Evolutionary conservation across 2,888 invertebrate species (phyloP).

Genomic region (Stenurella melanura): DNA sequence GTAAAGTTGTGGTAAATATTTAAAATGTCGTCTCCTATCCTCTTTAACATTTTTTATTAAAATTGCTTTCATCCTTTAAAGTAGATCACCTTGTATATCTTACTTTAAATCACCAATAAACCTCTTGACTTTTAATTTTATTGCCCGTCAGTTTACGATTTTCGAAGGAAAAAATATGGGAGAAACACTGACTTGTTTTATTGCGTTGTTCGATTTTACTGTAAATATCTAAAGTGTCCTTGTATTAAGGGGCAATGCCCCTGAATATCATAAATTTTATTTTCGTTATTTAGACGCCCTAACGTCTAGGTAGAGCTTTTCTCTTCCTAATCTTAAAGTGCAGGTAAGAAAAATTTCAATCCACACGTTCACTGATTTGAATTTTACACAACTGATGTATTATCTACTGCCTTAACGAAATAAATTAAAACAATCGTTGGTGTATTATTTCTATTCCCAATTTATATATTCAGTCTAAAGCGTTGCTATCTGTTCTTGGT

Average conservation of each 20-base stretch:
- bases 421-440: too few species aligned
- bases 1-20: too few species aligned
- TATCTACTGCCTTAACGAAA: too few species aligned
- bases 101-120: too few species aligned
- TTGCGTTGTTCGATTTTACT: neutral
- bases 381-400: too few species aligned
- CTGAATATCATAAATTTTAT: neutral
- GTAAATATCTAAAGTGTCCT: neutral
- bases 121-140: neutral
- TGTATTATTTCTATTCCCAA: too few species aligned
- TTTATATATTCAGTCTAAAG: too few species aligned
- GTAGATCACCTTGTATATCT: too few species aligned
- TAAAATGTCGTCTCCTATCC: too few species aligned
- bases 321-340: neutral
- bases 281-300: neutral
- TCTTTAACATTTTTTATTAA: too few species aligned
- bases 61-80: too few species aligned
- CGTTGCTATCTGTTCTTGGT: too few species aligned
- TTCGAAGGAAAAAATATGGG: neutral
- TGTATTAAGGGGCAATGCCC: neutral
- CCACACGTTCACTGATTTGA: neutral
- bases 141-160: neutral
- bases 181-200: neutral
- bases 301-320: neutral
- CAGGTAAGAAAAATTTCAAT: neutral